These are phyloP conservation scores for Maccullochella peelii DNA, from an alignment of 2,113 vertebrate genomes.

Conservation along the genomic window DNA sequence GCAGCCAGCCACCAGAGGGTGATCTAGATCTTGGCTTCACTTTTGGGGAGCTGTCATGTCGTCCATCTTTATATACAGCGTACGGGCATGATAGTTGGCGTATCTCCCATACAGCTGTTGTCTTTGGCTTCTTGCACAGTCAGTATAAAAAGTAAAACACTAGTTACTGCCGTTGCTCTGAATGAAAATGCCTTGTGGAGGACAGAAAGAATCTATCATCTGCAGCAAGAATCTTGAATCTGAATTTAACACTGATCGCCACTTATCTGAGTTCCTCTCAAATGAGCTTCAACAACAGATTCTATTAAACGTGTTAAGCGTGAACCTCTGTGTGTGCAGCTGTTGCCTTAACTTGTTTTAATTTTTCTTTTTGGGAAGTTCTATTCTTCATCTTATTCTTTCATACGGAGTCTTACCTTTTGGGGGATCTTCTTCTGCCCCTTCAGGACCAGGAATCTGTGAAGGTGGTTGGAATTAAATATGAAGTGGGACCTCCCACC, in stretches of 20 bases:
- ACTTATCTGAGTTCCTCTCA: background rate
- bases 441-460: slow-evolving; percentile 97
- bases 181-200: background rate
- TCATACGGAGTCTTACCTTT: background rate
- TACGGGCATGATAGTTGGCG: too few relatives aligned
- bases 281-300: background rate
- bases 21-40: too few relatives aligned
- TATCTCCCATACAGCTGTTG: background rate
- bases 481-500: slow-evolving; percentile 96
- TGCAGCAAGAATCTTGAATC: background rate
- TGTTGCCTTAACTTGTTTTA: background rate
- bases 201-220: background rate
- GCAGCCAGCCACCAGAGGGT: too few relatives aligned
- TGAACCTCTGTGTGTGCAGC: background rate
- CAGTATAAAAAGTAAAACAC: too few relatives aligned
- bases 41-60: too few relatives aligned
- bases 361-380: background rate
- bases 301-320: background rate
- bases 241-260: background rate
- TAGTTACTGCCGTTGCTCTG: too few relatives aligned
- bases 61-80: too few relatives aligned
- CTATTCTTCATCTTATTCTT: background rate
- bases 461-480: slow-evolving; percentile 98
- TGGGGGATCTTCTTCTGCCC: slow-evolving; percentile 16
- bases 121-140: background rate